Evolutionary conservation across 2,888 invertebrate species (phyloP), one percentile per base, ranked within the genome.

Genomic region (Orthosia cruda): DNA sequence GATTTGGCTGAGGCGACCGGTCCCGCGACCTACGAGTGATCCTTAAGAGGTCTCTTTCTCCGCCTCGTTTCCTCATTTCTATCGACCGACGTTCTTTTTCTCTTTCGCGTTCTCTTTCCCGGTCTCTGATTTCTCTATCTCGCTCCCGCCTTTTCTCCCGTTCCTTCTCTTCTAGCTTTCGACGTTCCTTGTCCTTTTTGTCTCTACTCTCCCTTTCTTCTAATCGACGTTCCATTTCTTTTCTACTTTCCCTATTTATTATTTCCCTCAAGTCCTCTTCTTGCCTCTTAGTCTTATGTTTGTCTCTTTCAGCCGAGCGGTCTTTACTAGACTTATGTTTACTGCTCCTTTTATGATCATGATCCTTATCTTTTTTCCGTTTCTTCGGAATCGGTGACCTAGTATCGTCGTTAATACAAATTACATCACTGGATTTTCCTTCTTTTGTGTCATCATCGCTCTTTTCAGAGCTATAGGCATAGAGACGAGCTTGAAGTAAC

Each of bases 401-500:
- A 0, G 80, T 82, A 58, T 91, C 90, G 49, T 93, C 93, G 66
- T 91, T 91, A 71, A 92, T 84, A 74, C 89, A 90, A 73, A 91
- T 89, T 23, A 92, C 97, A 91, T 98, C 98, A 91, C 97, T 84
- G 5, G 77, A 80, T 47, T 85, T 85, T 4, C 74, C 85, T 45
- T 87, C 97, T 84, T 82, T 87, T 26, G 52, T 81, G 0, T 97
- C 97, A 9, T 97, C 97, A 61, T 97, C 97, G 50, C 97, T 97
- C 80, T 95, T 97, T 81, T 98, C 98, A 0, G 98, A 98, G 89
- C 97, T 97, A 91, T 98, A 98, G 78, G 98, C 98, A 62, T 98
- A 98, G 63, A 98, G 95, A 52, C 98, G 97, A 55, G 98, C 98
- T 94, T 99, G 98, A 61, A 99, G 95, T 59, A 98, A 88, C 89